Percentiles rank a stretch among this genome's conserved stretches.
Evolutionary conservation across 2,888 invertebrate genomes (phyloP).

Genomic region (Caenorhabditis afra): DNA sequence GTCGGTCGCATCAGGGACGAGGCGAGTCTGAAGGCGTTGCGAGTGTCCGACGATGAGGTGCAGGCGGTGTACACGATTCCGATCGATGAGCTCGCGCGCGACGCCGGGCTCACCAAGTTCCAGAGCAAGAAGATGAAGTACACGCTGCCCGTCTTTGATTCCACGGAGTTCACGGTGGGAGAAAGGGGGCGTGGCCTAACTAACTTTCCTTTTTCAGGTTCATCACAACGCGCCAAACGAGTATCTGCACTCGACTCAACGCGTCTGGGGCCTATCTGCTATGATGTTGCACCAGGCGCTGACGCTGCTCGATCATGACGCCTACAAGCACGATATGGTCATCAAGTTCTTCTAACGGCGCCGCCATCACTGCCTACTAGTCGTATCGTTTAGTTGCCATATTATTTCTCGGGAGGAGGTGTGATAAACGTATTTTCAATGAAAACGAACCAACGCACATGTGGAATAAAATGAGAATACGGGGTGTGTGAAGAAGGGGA

Average conservation of each 20-base stretch:
- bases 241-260: conserved; percentile 55
- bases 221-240: conserved; percentile 47
- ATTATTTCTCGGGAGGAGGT: conserved; percentile 2
- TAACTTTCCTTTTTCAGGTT: conserved; percentile 30
- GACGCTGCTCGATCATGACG: conserved; percentile 59
- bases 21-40: conserved; percentile 44
- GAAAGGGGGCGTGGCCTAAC: background rate
- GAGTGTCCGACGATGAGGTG: conserved; percentile 53
- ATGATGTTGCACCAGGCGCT: conserved; percentile 70
- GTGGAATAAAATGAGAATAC: conserved; percentile 20
- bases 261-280: conserved; percentile 74
- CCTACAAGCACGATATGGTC: conserved; percentile 45
- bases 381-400: conserved; percentile 5
- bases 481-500: conserved; percentile 8
- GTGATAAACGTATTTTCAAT: conserved; percentile 30
- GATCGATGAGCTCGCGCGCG: conserved; percentile 61
- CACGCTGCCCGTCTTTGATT: conserved; percentile 66
- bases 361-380: background rate
- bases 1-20: conserved; percentile 61
- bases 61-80: conserved; percentile 68
- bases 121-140: conserved; percentile 57
- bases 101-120: conserved; percentile 66
- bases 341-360: conserved; percentile 43
- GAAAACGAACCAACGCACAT: background rate
- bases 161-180: conserved; percentile 47